These are phyloP conservation scores for Dicrostonyx torquatus DNA, from an alignment of 2,797 vertebrate genomes.

Conservation along the genomic window DNA sequence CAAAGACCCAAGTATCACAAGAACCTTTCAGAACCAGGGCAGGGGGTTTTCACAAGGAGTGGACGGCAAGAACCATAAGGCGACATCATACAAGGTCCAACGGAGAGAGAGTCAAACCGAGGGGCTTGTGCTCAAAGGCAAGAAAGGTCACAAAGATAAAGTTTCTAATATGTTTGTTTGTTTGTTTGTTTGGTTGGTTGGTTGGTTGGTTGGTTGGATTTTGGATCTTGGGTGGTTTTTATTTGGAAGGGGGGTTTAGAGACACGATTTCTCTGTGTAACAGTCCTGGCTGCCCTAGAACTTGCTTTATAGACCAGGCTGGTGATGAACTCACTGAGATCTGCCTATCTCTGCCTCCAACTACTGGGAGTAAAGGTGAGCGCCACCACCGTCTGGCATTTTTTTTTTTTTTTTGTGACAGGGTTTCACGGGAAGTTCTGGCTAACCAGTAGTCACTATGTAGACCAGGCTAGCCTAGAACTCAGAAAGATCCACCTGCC, in stretches of 20 bases:
- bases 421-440: background rate
- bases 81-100: background rate
- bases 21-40: background rate
- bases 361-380: too few species aligned
- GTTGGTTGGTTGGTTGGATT: too few species aligned
- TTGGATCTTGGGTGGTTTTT: too few species aligned
- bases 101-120: background rate
- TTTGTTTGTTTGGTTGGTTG: background rate
- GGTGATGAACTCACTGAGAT: too few species aligned
- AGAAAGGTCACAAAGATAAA: background rate
- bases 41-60: background rate
- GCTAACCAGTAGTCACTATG: background rate
- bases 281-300: too few species aligned
- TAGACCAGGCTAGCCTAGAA: background rate
- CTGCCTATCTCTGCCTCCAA: too few species aligned
- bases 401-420: background rate
- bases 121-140: background rate
- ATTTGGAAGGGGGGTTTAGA: too few species aligned
- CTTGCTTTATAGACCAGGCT: too few species aligned
- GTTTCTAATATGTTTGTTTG: background rate
- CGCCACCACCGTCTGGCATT: background rate
- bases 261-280: too few species aligned
- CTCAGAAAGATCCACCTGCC: background rate
- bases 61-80: background rate
- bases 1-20: background rate